A percentile compares a stretch with the other conserved stretches of the same genome.
phyloP scores from a whole-genome alignment of 2,888 invertebrate species.

The Phyllotreta cruciferae region DNA sequence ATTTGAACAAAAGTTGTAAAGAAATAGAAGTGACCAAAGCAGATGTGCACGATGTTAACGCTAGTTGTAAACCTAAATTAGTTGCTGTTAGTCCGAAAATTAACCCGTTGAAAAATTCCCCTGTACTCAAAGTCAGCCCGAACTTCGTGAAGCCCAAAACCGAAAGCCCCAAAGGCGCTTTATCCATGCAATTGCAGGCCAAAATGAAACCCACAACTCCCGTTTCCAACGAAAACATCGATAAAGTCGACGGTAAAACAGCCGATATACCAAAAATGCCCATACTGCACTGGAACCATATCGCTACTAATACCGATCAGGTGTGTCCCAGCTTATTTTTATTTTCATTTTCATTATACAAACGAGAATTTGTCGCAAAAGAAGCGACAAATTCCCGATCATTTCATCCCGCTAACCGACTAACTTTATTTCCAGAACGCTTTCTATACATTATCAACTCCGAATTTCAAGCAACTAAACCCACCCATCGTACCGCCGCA shows the following conservation, averaged over 20 bases:
- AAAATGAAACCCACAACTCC: slow-evolving; percentile 50
- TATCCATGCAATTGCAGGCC: slow-evolving; percentile 55
- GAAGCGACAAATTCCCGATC: neutral
- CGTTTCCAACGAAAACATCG: slow-evolving; percentile 41
- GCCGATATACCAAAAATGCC: slow-evolving; percentile 56
- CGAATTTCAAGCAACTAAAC: slow-evolving; percentile 69
- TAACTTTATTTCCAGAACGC: slow-evolving; percentile 57
- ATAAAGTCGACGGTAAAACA: slow-evolving; percentile 37
- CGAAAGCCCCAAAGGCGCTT: slow-evolving; percentile 55
- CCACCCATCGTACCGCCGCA: slow-evolving; percentile 58
- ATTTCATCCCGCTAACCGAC: slow-evolving; percentile 16
- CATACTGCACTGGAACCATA: slow-evolving; percentile 52
- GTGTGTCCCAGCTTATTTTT: slow-evolving; percentile 52
- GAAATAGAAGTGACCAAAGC: slow-evolving; percentile 51
- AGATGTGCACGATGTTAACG: slow-evolving; percentile 53
- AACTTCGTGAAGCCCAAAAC: slow-evolving; percentile 62
- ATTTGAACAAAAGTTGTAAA: slow-evolving; percentile 49
- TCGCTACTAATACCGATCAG: slow-evolving; percentile 48
- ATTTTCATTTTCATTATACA: slow-evolving; percentile 24
- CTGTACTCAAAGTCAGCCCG: slow-evolving; percentile 66
- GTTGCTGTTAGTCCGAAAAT: slow-evolving; percentile 43
- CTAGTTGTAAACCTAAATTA: slow-evolving; percentile 43
- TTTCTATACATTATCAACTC: slow-evolving; percentile 61
- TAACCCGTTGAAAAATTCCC: slow-evolving; percentile 51
- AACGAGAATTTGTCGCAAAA: slow-evolving; percentile 21